Evolutionary conservation across 2,797 vertebrate genomes (phyloP).

Genomic region (Hoplostethus mediterraneus): DNA sequence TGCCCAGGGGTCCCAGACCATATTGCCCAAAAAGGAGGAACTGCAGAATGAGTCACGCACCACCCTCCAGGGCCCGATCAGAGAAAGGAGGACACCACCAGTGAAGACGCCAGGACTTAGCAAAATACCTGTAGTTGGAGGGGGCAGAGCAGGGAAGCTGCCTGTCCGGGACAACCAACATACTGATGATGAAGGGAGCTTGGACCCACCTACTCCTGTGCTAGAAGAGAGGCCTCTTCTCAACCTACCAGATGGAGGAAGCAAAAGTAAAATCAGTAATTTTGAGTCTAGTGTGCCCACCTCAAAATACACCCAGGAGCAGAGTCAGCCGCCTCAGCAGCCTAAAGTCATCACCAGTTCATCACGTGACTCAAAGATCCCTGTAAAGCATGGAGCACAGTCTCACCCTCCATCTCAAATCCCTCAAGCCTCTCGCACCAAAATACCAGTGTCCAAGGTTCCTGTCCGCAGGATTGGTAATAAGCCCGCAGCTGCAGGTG

Average conservation of each 20-base stretch:
- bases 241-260: slow-evolving; percentile 85
- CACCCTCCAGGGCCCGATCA: slow-evolving; percentile 43
- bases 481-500: slow-evolving; percentile 82
- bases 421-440: slow-evolving; percentile 90
- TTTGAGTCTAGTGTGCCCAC: slow-evolving; percentile 53
- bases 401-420: slow-evolving; percentile 79
- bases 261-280: slow-evolving; percentile 84
- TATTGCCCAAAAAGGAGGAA: slow-evolving; percentile 80
- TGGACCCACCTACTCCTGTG: slow-evolving; percentile 87
- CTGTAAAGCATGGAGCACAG: slow-evolving; percentile 88
- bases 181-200: slow-evolving; percentile 86
- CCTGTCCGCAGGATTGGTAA: slow-evolving; percentile 90
- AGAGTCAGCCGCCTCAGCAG: slow-evolving; percentile 84
- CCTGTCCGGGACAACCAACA: slow-evolving; percentile 85
- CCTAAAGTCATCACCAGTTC: slow-evolving; percentile 83
- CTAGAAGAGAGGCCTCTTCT: slow-evolving; percentile 81
- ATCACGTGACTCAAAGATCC: slow-evolving; percentile 95
- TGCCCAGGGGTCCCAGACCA: slow-evolving; percentile 82
- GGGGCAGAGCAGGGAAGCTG: slow-evolving; percentile 73
- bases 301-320: slow-evolving; percentile 79
- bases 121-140: slow-evolving; percentile 89
- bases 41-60: slow-evolving; percentile 41
- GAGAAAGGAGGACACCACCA: slow-evolving; percentile 74
- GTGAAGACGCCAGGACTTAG: slow-evolving; percentile 85
- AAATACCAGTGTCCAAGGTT: slow-evolving; percentile 97